Base-by-base conservation (phyloP, 2,888 invertebrate species). In the Stegophylla sp. region DNA sequence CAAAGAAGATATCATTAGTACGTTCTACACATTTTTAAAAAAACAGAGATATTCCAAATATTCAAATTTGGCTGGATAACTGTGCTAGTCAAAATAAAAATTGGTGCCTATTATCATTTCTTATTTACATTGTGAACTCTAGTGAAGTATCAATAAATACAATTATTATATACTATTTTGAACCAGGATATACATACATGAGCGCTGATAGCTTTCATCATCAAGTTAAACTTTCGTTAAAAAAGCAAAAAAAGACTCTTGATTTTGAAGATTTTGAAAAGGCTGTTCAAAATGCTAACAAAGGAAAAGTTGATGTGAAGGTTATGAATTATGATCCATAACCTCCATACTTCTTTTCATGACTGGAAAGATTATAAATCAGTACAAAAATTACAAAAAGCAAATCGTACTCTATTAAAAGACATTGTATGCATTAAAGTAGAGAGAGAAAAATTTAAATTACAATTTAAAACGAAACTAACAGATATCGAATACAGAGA, bases 1-100 rank as follows among this genome's bases (percentile, higher is more conserved):
- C 59, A 82, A 85, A 73, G 84, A 85, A 76, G 85, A 85, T 69
- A 84, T 85, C n/a, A 67, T 84, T 26, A 84, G 84, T 72, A 72
- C 82, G n/a, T 85, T 84, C 51, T 72, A 82, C 76, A 75, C 82
- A 5, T 85, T 85, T 84, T n/a, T n/a, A n/a, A n/a, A n/a, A n/a
- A n/a, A n/a, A n/a, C n/a, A 3, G n/a, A n/a, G n/a, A n/a, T n/a
- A n/a, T n/a, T n/a, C n/a, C n/a, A n/a, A n/a, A n/a, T n/a, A n/a
- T n/a, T n/a, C n/a, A n/a, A n/a, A n/a, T n/a, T n/a, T n/a, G n/a
- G n/a, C n/a, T n/a, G n/a, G n/a, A 63, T 63, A 34, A 63, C n/a
- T 63, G 41, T n/a, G n/a, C 10, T n/a, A n/a, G n/a, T n/a, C n/a
- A n/a, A n/a, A n/a, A n/a, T n/a, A n/a, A n/a, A n/a, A n/a, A n/a